A percentile compares a stretch with the other conserved stretches of the same genome.
Evolutionary conservation across 2,797 vertebrate genomes (phyloP).

Genomic region (Poecilia gillii): DNA sequence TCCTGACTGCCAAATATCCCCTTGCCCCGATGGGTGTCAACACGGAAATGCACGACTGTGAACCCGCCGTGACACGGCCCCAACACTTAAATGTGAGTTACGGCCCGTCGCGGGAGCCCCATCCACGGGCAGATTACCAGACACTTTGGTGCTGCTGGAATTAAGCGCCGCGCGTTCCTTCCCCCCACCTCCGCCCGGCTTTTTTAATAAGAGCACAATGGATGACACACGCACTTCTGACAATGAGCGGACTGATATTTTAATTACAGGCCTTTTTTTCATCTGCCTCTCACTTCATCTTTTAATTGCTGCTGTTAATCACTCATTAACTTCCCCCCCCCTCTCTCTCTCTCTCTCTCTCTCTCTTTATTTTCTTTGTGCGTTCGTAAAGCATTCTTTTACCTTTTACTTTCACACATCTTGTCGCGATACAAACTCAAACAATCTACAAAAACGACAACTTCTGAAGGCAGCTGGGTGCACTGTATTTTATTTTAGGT

Average conservation of each 20-base stretch:
- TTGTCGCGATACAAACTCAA: background rate
- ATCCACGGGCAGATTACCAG: constrained; percentile 98
- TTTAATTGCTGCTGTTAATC: constrained; percentile 99
- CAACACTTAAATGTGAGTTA: constrained; percentile 97
- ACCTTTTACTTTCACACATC: background rate
- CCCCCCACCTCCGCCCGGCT: constrained; percentile 80
- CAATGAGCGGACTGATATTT: constrained; percentile 98
- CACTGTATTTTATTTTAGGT: background rate
- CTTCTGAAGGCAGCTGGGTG: background rate
- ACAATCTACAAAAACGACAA: background rate
- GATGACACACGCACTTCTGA: constrained; percentile 97
- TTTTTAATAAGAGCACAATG: constrained; percentile 98
- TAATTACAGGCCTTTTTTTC: constrained; percentile 91
- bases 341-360: background rate
- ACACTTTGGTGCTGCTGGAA: constrained; percentile 94
- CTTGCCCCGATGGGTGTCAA: constrained; percentile 98
- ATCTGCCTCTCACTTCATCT: constrained; percentile 89
- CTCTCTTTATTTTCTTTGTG: constrained; percentile 66
- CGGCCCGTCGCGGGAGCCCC: constrained; percentile 89
- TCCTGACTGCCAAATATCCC: constrained; percentile 99
- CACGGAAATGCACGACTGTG: constrained; percentile 99
- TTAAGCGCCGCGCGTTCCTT: constrained; percentile 93
- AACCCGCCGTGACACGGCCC: constrained; percentile 98
- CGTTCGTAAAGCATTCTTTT: background rate
- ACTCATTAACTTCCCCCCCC: constrained; percentile 91